Percentiles rank a stretch among this genome's conserved stretches.
Evolutionary conservation across 2,113 vertebrate genomes (phyloP).

Genomic region (Calyptomena viridis): DNA sequence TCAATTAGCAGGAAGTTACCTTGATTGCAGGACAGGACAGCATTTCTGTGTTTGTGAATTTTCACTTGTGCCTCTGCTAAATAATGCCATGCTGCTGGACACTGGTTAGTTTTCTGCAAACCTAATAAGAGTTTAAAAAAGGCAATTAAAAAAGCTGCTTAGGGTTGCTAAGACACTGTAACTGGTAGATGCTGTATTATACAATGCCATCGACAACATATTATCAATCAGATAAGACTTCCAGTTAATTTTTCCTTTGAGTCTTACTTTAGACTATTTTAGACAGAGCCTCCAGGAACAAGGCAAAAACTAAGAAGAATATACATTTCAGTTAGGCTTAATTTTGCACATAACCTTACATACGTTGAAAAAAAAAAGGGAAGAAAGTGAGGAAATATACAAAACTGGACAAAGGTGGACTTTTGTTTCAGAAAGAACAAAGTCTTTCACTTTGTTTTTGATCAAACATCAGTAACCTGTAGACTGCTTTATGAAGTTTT

Average conservation of each 20-base stretch:
- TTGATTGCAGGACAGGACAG: slow-evolving; percentile 81
- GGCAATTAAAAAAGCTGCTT: not conserved
- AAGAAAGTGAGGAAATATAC: not conserved
- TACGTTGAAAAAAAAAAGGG: not conserved
- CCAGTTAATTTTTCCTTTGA: not conserved
- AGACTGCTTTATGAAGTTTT: not conserved
- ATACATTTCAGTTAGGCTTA: not conserved
- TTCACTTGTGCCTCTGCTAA: slow-evolving; percentile 85
- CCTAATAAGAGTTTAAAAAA: slow-evolving; percentile 69
- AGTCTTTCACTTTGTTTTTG: not conserved
- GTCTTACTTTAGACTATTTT: not conserved
- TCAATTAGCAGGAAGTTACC: slow-evolving; percentile 65
- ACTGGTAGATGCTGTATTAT: not conserved
- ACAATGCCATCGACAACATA: not conserved
- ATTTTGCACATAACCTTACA: not conserved
- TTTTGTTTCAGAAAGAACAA: not conserved
- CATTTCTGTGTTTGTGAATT: slow-evolving; percentile 80
- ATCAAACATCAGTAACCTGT: not conserved
- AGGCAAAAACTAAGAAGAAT: not conserved
- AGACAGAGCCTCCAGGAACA: not conserved
- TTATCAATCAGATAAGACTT: not conserved
- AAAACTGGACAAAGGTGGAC: not conserved
- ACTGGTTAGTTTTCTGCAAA: slow-evolving; percentile 74
- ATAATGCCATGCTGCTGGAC: slow-evolving; percentile 78
- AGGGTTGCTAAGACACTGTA: not conserved